Conservation (phyloP, 2,113 vertebrate species). For the Shinisaurus crocodilurus region DNA sequence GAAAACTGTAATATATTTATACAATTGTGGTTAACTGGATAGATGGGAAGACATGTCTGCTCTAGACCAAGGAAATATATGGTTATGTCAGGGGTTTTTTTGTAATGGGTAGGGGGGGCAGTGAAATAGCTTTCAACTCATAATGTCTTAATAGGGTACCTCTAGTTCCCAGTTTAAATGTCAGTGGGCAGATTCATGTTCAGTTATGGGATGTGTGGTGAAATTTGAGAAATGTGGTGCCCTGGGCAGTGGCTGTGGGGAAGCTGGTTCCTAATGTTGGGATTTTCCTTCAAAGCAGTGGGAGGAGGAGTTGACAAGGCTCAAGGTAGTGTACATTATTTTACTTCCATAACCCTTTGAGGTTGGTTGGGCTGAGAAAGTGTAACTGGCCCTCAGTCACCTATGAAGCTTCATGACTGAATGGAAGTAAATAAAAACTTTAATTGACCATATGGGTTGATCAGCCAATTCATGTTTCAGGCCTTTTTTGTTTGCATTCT, state of each 20-base stretch:
- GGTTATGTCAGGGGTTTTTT: not conserved
- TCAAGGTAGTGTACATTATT: too few species aligned
- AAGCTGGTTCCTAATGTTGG: not conserved
- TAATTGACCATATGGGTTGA: not conserved
- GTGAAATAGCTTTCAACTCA: not conserved
- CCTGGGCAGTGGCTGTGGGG: too few species aligned
- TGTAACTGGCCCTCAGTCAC: not conserved
- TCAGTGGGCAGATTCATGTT: not conserved
- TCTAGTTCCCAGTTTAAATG: not conserved
- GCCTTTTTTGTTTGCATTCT: not conserved
- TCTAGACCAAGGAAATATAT: not conserved
- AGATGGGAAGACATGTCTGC: not conserved
- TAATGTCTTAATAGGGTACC: not conserved
- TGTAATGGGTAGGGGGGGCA: not conserved
- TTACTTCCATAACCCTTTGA: too few species aligned
- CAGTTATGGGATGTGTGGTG: not conserved
- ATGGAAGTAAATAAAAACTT: not conserved
- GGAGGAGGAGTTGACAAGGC: too few species aligned
- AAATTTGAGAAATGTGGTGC: too few species aligned
- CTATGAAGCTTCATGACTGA: not conserved
- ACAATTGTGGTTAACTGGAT: not conserved
- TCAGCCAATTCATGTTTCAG: not conserved
- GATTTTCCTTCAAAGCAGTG: not conserved
- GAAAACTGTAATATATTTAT: not conserved
- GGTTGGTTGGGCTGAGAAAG: not conserved